phyloP scores from a whole-genome alignment of 1,140 invertebrate species.

The Acromyrmex echinatior region DNA sequence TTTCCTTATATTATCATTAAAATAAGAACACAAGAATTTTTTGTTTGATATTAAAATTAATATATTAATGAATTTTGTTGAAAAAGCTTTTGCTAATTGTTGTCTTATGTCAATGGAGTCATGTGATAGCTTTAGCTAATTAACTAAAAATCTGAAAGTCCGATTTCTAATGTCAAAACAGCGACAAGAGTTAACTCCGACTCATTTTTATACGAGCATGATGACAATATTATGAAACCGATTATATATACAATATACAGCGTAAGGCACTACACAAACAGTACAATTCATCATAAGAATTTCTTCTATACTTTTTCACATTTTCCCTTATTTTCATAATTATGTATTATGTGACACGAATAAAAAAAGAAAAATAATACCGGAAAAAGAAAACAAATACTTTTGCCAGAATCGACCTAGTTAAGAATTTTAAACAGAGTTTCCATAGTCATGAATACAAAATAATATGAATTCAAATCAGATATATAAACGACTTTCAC shows the following conservation, averaged over 20 bases:
- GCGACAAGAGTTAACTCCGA: not conserved
- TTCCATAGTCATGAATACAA: not conserved
- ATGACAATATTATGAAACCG: slow-evolving; percentile 39
- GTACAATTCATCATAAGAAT: not conserved
- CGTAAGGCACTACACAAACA: not conserved
- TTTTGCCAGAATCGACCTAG: not conserved
- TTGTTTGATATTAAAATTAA: not conserved
- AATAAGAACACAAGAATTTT: not conserved
- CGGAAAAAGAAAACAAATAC: not conserved
- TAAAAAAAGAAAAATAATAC: not conserved
- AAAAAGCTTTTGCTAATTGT: not conserved
- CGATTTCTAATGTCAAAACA: not conserved
- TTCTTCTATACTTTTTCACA: not conserved
- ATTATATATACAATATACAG: not conserved
- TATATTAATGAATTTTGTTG: not conserved
- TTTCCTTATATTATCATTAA: not conserved
- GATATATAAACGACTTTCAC: slow-evolving; percentile 6
- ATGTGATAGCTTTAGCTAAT: not conserved
- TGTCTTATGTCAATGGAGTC: not conserved
- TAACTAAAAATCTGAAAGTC: not conserved
- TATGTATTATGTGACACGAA: too few species aligned
- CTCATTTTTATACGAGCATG: not conserved
- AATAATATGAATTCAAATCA: slow-evolving; percentile 21
- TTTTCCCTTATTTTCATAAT: not conserved
- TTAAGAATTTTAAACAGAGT: not conserved